Percentiles rank a stretch among this genome's conserved stretches.
phyloP scores from a whole-genome alignment of 1,140 invertebrate genomes.

The Drosophila carrolli region DNA sequence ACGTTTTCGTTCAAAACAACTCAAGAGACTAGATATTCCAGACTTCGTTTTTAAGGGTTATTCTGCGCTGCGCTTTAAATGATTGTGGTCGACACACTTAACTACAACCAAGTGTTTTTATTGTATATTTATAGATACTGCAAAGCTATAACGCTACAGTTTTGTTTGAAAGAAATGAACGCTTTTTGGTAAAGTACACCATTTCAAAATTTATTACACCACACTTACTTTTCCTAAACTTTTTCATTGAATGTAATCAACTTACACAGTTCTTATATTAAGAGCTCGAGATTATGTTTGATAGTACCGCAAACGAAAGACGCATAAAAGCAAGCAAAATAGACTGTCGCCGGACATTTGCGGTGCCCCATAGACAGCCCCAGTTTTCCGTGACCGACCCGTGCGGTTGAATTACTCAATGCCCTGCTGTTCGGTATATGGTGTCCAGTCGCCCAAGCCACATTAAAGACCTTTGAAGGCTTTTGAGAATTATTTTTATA shows the following conservation, averaged over 20 bases:
- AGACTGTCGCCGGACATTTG: constrained; percentile 27
- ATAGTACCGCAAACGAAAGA: constrained; percentile 12
- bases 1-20: no score
- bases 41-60: no score
- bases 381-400: neutral
- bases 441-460: constrained; percentile 1
- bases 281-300: constrained; percentile 16
- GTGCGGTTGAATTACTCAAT: constrained; percentile 55
- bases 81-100: no score
- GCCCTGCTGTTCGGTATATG: constrained; percentile 12
- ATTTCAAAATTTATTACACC: no score
- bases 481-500: constrained; percentile 1
- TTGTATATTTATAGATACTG: no score
- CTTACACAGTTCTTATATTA: constrained; percentile 8
- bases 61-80: no score
- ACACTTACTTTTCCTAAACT: neutral
- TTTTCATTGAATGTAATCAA: neutral
- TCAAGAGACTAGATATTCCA: no score
- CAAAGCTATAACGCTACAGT: no score
- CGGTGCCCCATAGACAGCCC: constrained; percentile 6
- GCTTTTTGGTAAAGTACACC: no score
- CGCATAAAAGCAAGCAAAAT: constrained; percentile 7
- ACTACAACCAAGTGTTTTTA: no score
- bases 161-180: no score
- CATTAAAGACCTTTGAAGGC: neutral